phyloP scores from a whole-genome alignment of 2,888 invertebrate genomes.

The Pilophorus perplexus region DNA sequence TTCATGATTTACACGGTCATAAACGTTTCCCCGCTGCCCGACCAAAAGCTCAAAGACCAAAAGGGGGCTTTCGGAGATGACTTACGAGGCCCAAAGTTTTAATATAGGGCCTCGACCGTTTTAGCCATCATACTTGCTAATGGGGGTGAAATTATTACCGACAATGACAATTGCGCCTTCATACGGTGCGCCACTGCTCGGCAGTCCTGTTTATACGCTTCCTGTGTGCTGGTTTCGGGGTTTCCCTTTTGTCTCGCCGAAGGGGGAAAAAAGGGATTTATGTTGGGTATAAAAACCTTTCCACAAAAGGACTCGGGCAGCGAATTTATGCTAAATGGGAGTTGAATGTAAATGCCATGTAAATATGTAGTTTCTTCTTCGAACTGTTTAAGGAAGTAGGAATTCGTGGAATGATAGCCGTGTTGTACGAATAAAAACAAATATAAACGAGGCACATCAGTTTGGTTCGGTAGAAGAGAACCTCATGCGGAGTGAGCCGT shows the following conservation, averaged over 20 bases:
- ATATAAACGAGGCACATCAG: too few relatives aligned
- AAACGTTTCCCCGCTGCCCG: constrained; percentile 40
- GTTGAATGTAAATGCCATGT: constrained; percentile 21
- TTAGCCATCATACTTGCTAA: constrained; percentile 40
- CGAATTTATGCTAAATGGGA: constrained; percentile 30
- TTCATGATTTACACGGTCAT: constrained; percentile 40
- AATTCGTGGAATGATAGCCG: constrained; percentile 9
- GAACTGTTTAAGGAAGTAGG: not conserved
- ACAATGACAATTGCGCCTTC: constrained; percentile 39
- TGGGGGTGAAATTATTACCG: constrained; percentile 39
- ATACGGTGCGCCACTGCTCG: too few relatives aligned
- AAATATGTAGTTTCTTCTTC: constrained; percentile 10
- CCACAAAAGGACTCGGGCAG: constrained; percentile 1
- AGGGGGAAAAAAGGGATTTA: constrained; percentile 23
- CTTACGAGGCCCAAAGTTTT: constrained; percentile 38
- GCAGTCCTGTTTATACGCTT: constrained; percentile 28
- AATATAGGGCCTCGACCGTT: constrained; percentile 37
- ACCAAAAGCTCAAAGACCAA: constrained; percentile 30
- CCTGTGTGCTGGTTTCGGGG: not conserved
- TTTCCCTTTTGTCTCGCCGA: constrained; percentile 6
- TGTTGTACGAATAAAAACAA: too few relatives aligned
- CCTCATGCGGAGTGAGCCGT: too few relatives aligned
- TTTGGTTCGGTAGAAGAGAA: too few relatives aligned
- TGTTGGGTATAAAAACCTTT: constrained; percentile 14
- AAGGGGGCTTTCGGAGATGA: constrained; percentile 24